Base-by-base conservation (phyloP, 2,113 vertebrate genomes). In the Carollia perspicillata region DNA sequence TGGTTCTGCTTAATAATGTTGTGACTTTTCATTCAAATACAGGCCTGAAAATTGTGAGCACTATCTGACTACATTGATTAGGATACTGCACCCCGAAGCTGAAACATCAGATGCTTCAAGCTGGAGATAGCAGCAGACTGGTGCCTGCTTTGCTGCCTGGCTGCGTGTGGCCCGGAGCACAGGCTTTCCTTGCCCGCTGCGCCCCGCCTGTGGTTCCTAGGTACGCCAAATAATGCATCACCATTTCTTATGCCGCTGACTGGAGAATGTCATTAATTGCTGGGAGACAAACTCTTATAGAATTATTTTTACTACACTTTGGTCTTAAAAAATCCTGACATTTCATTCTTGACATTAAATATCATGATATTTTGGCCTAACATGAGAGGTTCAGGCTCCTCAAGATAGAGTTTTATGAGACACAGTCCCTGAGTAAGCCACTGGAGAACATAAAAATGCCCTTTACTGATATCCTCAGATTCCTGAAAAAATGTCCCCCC, bases 281-380 rank as follows among this genome's bases (percentile, higher is more conserved):
- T 30, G 89, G 47, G 28, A 89, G 68, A 79, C 33, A 77, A 35
- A n/a, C 17, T 60, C 53, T 26, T 86, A 1, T 14, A 71, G 51
- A 83, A 60, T 91, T 81, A 92, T 78, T 85, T 65, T 90, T 47
- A 30, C 6, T 20, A 91, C 6, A 89, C n/a, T n/a, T 51, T 63
- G 22, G 53, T 69, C 89, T 96, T 91, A n/a, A 44, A 92, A 92
- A 89, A 68, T 35, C 68, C 65, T 74, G 44, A 81, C 18, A 65
- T 84, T 23, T 95, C 30, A 86, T 33, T 65, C 16, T 92, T 44
- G 79, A 55, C 44, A 90, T 72, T 79, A 90, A 85, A 51, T 44
- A 84, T 23, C 22, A 58, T 33, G 72, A 30, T 66, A 37, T 35
- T 84, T 44, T 58, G 75, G 74, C 40, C 58, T 75, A 35, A 86